phyloP scores from a whole-genome alignment of 2,113 vertebrate genomes.

The Petaurus breviceps region DNA sequence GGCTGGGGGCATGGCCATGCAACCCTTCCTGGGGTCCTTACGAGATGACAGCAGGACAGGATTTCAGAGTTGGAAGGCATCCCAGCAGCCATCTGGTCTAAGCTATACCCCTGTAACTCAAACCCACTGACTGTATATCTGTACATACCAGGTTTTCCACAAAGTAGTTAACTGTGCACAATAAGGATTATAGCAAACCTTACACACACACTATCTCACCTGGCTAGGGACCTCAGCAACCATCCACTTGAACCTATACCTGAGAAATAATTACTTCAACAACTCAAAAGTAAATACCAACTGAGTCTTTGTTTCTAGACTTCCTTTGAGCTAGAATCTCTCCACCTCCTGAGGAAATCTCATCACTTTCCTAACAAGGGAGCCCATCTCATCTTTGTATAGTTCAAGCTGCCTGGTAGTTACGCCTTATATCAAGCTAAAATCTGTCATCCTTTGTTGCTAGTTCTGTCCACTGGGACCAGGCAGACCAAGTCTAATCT shows the following conservation, averaged over 20 bases:
- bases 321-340: not conserved
- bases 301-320: not conserved
- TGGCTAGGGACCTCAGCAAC: not conserved
- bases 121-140: conserved; percentile 68
- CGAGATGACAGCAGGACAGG: too few relatives aligned
- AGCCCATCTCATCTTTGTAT: not conserved
- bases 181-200: conserved; percentile 50
- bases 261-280: too few relatives aligned
- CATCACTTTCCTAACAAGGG: not conserved
- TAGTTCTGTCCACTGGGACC: conserved; percentile 45
- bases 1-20: not conserved
- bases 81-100: too few relatives aligned
- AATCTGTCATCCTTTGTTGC: conserved; percentile 57
- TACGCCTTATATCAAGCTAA: not conserved
- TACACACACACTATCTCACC: not conserved
- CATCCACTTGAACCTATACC: not conserved
- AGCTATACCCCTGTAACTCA: not conserved
- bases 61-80: too few relatives aligned
- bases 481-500: not conserved
- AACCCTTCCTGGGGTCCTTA: not conserved
- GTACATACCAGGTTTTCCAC: conserved; percentile 34
- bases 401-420: not conserved
- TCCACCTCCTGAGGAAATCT: not conserved
- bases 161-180: conserved; percentile 69
- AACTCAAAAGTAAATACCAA: too few relatives aligned